These are phyloP conservation scores for Enteromius anoplus DNA, from an alignment of 2,797 vertebrate genomes.

Conservation along the genomic window DNA sequence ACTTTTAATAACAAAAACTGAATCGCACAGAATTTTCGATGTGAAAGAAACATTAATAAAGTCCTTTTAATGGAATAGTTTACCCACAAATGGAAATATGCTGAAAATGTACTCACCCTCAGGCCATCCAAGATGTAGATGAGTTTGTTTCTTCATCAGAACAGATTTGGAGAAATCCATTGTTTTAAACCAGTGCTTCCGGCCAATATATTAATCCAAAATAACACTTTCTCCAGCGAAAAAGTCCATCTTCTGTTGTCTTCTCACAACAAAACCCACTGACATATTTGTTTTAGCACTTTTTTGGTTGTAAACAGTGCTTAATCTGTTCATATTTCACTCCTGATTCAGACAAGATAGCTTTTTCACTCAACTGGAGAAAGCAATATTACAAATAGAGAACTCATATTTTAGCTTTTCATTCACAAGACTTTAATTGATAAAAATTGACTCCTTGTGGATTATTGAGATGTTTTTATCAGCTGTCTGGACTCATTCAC, in stretches of 20 bases:
- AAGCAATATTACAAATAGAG: background rate
- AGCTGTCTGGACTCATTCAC: background rate
- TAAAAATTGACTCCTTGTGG: background rate
- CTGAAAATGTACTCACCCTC: background rate
- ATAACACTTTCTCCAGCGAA: background rate
- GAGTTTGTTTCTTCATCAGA: background rate
- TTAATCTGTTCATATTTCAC: background rate
- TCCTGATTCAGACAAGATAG: background rate
- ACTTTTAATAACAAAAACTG: background rate
- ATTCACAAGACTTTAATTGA: background rate
- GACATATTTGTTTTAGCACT: background rate
- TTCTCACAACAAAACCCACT: background rate
- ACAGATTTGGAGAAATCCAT: background rate
- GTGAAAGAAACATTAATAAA: constrained; percentile 1
- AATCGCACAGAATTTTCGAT: background rate
- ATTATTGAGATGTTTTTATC: background rate
- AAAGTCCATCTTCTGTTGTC: background rate
- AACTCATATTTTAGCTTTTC: background rate
- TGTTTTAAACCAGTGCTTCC: background rate
- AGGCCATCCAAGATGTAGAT: background rate
- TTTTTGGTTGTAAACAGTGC: background rate
- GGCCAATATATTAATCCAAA: background rate
- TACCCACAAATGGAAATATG: background rate
- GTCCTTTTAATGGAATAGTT: background rate
- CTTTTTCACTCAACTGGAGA: background rate